Evolutionary conservation across 2,113 vertebrate species (phyloP).

Genomic region (Sylvia atricapilla): DNA sequence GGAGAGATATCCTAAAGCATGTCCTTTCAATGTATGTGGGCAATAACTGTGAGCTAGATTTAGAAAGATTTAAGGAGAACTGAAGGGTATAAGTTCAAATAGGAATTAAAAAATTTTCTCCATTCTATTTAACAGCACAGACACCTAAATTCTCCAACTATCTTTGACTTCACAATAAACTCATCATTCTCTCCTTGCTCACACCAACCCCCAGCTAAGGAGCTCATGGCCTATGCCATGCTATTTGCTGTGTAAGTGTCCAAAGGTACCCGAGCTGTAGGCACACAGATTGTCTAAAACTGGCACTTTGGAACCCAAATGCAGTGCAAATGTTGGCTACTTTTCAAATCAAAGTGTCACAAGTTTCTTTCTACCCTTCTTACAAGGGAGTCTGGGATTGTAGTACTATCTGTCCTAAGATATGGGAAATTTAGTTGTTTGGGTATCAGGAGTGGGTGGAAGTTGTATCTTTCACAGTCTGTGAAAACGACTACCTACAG

Average conservation of each 20-base stretch:
- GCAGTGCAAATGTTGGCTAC: neutral
- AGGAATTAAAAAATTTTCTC: neutral
- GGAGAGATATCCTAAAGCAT: neutral
- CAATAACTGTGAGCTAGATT: neutral
- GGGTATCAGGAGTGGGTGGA: neutral
- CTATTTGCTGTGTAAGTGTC: neutral
- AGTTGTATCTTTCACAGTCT: neutral
- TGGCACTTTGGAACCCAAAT: neutral
- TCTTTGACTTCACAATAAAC: neutral
- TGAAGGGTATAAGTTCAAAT: neutral
- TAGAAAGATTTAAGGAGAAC: neutral
- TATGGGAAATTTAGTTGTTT: neutral
- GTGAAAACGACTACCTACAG: neutral
- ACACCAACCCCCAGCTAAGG: neutral
- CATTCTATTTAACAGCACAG: neutral
- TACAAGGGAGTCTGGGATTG: neutral
- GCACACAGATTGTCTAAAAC: neutral
- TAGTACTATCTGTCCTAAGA: neutral
- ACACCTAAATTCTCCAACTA: neutral
- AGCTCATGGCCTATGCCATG: neutral
- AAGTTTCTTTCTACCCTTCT: neutral
- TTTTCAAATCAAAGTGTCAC: neutral
- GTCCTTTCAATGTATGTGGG: fast-evolving
- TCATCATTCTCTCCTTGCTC: neutral
- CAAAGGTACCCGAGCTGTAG: neutral